Base-by-base conservation (phyloP, 2,113 vertebrate species). In the Nerophis ophidion region DNA sequence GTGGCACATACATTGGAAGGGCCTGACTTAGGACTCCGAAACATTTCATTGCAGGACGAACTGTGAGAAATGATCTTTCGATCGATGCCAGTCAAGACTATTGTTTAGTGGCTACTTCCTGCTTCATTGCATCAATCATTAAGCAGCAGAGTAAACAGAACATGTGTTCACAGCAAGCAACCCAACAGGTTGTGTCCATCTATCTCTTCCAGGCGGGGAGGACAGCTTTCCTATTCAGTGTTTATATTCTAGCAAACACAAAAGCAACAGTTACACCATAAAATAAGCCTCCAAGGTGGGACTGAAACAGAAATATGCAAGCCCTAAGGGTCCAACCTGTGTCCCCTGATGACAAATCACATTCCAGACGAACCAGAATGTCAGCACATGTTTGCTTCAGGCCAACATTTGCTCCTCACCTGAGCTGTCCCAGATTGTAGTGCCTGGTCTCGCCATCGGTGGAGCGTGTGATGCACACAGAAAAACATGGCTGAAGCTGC, bases 351-450 rank as follows among this genome's bases (percentile, higher is more conserved):
- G 63, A 77, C 68, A 40, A 71, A 47, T 12, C 45, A 47, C 14
- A 6, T 47, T 47, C 15, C 1, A 13, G 45, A 13, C 57, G 45
- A n/a, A n/a, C 17, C 61, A 44, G 26, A 26, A 26, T 26, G 3
- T 26, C 26, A 26, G 26, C 2, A 26, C 26, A 26, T 26, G 26
- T 26, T 26, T 26, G 26, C 26, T 26, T 26, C 26, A 26, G 26
- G 26, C 26, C 26, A 26, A 26, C 26, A 26, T 26, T 26, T 26
- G 34, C 57, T 78, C 61, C 79, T 80, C 71, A 99, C 96, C 96
- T 98, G 62, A 98, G 79, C 81, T 94, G 92, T 0, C 96, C 95
- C 81, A 97, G 60, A 80, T 92, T 97, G 89, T 98, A 99, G 78
- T 96, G 94, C 14, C 89, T 89, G 0, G 86, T 91, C 86, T 95